A percentile compares a stretch with the other conserved stretches of the same genome.
phyloP scores from a whole-genome alignment of 2,113 vertebrate genomes.

The Sisor rabdophorus region DNA sequence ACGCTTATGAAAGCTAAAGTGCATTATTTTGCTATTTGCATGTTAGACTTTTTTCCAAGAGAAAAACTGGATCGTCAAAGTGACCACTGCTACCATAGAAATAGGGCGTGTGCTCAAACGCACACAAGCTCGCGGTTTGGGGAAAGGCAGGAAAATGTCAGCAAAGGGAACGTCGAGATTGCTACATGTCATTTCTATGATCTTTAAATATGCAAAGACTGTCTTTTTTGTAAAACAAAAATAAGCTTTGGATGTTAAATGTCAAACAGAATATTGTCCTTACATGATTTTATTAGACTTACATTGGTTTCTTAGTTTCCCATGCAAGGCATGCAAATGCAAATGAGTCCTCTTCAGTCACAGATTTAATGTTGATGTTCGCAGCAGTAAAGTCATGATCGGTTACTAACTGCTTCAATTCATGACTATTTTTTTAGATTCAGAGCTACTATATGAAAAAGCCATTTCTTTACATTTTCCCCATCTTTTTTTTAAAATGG shows the following conservation, averaged over 20 bases:
- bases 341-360: conserved; percentile 64
- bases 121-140: conserved; percentile 55
- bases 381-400: conserved; percentile 41
- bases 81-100: conserved; percentile 44
- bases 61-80: conserved; percentile 21
- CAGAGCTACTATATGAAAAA: conserved; percentile 38
- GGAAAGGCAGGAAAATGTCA: conserved; percentile 70
- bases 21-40: conserved; percentile 57
- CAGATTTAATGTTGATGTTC: conserved; percentile 40
- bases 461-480: conserved; percentile 41
- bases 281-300: conserved; percentile 71
- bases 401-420: conserved; percentile 13
- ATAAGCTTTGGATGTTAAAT: conserved; percentile 77
- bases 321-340: conserved; percentile 96
- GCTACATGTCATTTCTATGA: conserved; percentile 56
- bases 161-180: conserved; percentile 66
- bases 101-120: conserved; percentile 50
- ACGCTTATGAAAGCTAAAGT: conserved; percentile 59
- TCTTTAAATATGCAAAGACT: conserved; percentile 56
- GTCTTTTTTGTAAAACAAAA: conserved; percentile 75
- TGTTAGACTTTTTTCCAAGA: conserved; percentile 39
- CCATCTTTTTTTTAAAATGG: conserved; percentile 25
- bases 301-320: conserved; percentile 74
- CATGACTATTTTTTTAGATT: conserved; percentile 10
- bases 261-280: conserved; percentile 69